Conservation (phyloP, 2,797 vertebrate genomes). For the Merluccius polli region DNA sequence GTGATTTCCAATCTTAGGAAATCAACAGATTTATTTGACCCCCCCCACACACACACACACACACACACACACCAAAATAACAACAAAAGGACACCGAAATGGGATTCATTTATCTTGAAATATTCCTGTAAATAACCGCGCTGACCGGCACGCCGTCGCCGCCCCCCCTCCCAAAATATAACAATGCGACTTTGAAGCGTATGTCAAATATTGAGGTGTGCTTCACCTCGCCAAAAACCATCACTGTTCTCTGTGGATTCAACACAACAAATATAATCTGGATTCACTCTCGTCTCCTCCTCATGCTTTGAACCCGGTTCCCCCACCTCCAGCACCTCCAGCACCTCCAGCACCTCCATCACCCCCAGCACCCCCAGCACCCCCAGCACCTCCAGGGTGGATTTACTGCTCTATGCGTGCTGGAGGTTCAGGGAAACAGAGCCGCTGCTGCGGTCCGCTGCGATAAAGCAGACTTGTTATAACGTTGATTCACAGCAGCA, state of each 20-base stretch:
- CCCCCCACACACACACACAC: not conserved
- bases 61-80: not conserved
- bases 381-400: not conserved
- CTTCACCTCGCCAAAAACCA: not conserved
- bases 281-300: not conserved
- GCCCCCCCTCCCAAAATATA: not conserved
- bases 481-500: conserved; percentile 22
- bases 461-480: conserved; percentile 35
- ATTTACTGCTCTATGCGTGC: conserved; percentile 18
- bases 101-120: not conserved
- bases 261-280: not conserved
- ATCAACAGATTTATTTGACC: conserved; percentile 31
- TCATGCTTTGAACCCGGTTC: not conserved
- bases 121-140: not conserved
- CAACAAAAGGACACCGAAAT: not conserved
- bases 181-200: not conserved
- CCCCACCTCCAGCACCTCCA: not conserved
- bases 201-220: not conserved
- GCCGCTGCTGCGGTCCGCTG: conserved; percentile 23
- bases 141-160: too few relatives aligned
- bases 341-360: conserved; percentile 17
- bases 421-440: conserved; percentile 8
- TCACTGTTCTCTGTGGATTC: not conserved
- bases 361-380: conserved; percentile 18
- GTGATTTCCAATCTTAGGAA: conserved; percentile 35